These are phyloP conservation scores for Gobius niger DNA, from an alignment of 2,113 vertebrate species.

Conservation along the genomic window DNA sequence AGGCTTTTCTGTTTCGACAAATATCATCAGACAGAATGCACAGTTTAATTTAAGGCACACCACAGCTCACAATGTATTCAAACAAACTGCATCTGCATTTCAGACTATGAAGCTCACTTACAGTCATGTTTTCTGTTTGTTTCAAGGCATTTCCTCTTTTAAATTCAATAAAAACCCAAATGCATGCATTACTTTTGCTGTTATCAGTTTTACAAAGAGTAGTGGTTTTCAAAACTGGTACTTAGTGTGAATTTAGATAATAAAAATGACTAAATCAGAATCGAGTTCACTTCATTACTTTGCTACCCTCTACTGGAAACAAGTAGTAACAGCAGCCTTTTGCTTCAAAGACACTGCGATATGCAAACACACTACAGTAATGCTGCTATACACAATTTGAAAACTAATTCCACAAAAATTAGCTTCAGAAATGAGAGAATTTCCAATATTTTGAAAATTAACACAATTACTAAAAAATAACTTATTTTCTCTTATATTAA, in stretches of 20 bases:
- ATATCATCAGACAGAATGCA: background rate
- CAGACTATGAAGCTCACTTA: background rate
- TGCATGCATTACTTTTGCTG: slow-evolving; percentile 9
- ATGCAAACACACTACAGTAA: too few species aligned
- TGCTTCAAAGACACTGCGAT: background rate
- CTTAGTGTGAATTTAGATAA: too few species aligned
- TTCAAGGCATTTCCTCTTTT: background rate
- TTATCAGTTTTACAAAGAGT: slow-evolving; percentile 22
- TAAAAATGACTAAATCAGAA: background rate
- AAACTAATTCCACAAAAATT: too few species aligned
- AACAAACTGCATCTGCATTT: background rate
- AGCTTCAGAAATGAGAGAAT: too few species aligned
- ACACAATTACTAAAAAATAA: background rate
- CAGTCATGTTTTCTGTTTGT: background rate
- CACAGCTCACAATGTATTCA: slow-evolving; percentile 1
- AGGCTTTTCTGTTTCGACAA: background rate
- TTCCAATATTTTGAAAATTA: background rate
- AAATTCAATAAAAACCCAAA: slow-evolving; percentile 50
- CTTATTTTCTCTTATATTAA: too few species aligned
- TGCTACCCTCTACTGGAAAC: slow-evolving; percentile 48
- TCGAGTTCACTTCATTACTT: background rate
- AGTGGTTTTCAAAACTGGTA: too few species aligned
- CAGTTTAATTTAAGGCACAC: background rate
- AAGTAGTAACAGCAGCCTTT: background rate
- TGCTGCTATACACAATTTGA: too few species aligned